Conservation (phyloP, 2,888 invertebrate genomes). For the Anoplius nigerrimus region DNA sequence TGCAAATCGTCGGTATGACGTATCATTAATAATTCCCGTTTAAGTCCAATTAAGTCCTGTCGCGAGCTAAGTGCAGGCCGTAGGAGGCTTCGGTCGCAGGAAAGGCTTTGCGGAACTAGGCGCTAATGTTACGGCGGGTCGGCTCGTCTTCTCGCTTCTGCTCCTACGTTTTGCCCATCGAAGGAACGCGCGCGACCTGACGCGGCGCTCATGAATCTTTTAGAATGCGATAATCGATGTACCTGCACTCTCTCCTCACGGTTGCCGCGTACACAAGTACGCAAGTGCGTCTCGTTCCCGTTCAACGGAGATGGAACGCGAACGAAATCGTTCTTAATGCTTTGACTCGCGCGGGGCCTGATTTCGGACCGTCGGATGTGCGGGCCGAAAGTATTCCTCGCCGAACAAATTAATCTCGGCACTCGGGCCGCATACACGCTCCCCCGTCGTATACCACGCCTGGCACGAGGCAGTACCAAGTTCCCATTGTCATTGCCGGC, state of each 20-base stretch:
- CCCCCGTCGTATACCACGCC: slow-evolving; percentile 14
- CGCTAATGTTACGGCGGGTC: slow-evolving; percentile 34
- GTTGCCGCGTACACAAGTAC: no score
- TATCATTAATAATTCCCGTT: slow-evolving; percentile 27
- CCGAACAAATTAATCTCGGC: no score
- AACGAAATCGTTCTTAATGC: no score
- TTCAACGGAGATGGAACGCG: no score
- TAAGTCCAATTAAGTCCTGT: slow-evolving; percentile 30
- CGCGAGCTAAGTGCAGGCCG: slow-evolving; percentile 10
- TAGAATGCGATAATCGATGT: slow-evolving; percentile 43
- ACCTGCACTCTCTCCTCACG: slow-evolving; percentile 8
- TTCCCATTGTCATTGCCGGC: slow-evolving; percentile 42
- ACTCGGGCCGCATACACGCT: no score
- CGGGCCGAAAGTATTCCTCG: no score
- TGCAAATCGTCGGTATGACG: background rate
- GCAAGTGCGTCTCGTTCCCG: no score
- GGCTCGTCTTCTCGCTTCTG: slow-evolving; percentile 17
- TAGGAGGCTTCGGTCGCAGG: slow-evolving; percentile 12
- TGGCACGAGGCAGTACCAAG: slow-evolving; percentile 28
- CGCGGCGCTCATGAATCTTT: slow-evolving; percentile 44
- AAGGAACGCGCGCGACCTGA: slow-evolving; percentile 32
- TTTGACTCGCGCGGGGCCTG: no score
- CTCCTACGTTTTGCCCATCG: slow-evolving; percentile 3
- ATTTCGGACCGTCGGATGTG: no score
- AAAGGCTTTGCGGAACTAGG: slow-evolving; percentile 5